A percentile compares a stretch with the other conserved stretches of the same genome.
These are phyloP conservation scores for Therioaphis trifolii DNA, from an alignment of 2,888 invertebrate species.

Conservation along the genomic window DNA sequence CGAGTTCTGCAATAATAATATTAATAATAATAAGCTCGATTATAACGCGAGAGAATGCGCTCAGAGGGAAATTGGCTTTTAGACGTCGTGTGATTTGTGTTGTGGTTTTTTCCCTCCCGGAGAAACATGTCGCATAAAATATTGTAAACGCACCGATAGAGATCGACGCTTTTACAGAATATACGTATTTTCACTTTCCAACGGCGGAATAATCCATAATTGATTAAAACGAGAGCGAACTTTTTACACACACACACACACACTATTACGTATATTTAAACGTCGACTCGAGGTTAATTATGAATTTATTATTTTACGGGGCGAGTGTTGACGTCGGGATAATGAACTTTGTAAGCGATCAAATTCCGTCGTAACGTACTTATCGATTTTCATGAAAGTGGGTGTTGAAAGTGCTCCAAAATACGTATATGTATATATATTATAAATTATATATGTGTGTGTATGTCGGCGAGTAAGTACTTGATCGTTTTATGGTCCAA, in stretches of 20 bases:
- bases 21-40: too few species aligned
- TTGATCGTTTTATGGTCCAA: too few species aligned
- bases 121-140: conserved; percentile 6
- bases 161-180: conserved; percentile 21
- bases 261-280: too few species aligned
- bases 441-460: too few species aligned
- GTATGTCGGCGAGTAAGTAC: too few species aligned
- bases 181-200: conserved; percentile 31
- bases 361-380: not conserved
- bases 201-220: conserved; percentile 34
- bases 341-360: not conserved
- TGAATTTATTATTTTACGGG: conserved; percentile 12
- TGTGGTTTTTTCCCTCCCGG: not conserved
- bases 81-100: conserved; percentile 21
- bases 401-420: not conserved
- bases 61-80: conserved; percentile 17
- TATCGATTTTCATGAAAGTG: not conserved
- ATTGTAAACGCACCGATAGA: not conserved
- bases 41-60: not conserved
- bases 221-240: conserved; percentile 3
- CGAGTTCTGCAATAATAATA: too few species aligned
- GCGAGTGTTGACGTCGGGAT: not conserved
- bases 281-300: not conserved
- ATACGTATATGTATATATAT: too few species aligned
- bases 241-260: too few species aligned